Percentiles rank a stretch among this genome's conserved stretches.
Conservation (phyloP, 2,888 invertebrate species). For the Nudaria mundana region DNA sequence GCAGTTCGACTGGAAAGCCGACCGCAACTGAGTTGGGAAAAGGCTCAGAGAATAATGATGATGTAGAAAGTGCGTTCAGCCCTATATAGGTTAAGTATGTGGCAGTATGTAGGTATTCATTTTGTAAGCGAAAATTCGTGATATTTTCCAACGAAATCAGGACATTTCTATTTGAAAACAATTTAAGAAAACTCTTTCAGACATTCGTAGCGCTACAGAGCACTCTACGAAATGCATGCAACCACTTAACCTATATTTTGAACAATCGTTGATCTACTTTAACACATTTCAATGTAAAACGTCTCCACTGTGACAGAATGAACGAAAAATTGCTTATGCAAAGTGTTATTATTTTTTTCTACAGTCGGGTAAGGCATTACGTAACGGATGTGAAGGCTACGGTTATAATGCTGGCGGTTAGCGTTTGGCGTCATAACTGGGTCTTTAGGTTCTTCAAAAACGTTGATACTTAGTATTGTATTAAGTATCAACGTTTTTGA, state of each 20-base stretch:
- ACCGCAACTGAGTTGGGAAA: no score
- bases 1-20: no score
- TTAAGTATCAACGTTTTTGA: neutral
- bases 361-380: slow-evolving; percentile 42
- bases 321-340: slow-evolving; percentile 74
- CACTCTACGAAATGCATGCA: slow-evolving; percentile 30
- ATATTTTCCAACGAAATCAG: no score
- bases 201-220: slow-evolving; percentile 22
- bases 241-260: slow-evolving; percentile 48
- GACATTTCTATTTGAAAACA: neutral
- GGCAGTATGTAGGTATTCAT: no score
- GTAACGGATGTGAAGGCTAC: slow-evolving; percentile 38
- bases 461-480: neutral
- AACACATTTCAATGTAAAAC: slow-evolving; percentile 58
- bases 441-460: neutral
- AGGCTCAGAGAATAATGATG: no score
- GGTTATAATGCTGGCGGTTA: slow-evolving; percentile 38
- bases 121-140: no score
- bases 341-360: slow-evolving; percentile 77
- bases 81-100: no score
- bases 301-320: slow-evolving; percentile 39
- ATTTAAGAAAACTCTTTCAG: neutral
- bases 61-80: no score
- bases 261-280: slow-evolving; percentile 43
- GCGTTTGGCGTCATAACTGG: neutral